These are phyloP conservation scores for Nephrotoma guestfalica DNA, from an alignment of 2,888 invertebrate genomes.

Conservation along the genomic window DNA sequence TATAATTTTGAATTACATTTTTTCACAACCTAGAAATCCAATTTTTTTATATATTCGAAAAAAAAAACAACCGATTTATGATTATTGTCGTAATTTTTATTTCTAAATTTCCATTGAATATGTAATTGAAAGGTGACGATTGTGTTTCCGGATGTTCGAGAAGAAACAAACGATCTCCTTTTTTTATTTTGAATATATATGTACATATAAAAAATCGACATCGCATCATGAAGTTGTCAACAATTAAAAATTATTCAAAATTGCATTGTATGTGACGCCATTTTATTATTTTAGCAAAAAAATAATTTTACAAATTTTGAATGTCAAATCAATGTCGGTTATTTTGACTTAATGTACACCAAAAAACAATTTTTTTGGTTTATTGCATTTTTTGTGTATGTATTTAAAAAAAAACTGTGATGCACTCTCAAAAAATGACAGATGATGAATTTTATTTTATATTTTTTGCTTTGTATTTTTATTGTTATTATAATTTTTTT, in stretches of 20 bases:
- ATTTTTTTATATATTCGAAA: background rate
- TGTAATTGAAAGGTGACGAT: background rate
- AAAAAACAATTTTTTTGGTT: background rate
- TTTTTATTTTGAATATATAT: background rate
- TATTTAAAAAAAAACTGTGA: background rate
- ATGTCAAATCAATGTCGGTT: background rate
- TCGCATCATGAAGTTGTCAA: background rate
- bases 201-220: background rate
- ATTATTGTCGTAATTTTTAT: background rate
- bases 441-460: background rate
- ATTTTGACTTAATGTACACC: background rate
- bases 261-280: background rate
- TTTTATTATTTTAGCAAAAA: background rate
- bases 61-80: background rate
- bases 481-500: background rate
- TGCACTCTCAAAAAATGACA: background rate
- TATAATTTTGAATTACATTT: background rate
- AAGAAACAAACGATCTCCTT: background rate
- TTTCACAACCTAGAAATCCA: background rate
- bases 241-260: background rate
- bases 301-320: background rate
- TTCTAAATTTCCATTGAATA: background rate
- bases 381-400: background rate
- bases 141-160: background rate
- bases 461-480: background rate